Evolutionary conservation across 2,888 invertebrate genomes (phyloP).

Genomic region (Stomorhina lunata): DNA sequence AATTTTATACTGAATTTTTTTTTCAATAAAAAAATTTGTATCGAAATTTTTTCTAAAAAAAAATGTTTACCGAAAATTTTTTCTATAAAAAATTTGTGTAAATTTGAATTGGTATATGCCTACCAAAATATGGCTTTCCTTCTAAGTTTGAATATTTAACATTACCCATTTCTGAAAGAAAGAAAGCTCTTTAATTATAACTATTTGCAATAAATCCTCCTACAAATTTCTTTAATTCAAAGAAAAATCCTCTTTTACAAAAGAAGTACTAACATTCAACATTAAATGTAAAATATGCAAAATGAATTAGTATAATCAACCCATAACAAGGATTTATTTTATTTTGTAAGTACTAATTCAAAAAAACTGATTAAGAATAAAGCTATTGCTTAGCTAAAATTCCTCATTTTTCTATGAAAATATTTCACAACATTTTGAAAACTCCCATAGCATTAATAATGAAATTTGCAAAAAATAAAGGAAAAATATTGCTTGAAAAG

Average conservation of each 20-base stretch:
- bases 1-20: too few species aligned
- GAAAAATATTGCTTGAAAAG: background rate
- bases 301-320: slow-evolving; percentile 20
- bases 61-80: too few species aligned
- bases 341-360: background rate
- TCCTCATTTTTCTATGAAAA: background rate
- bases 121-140: too few species aligned
- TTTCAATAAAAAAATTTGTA: too few species aligned
- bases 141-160: too few species aligned
- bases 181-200: too few species aligned
- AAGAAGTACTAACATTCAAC: background rate
- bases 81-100: too few species aligned
- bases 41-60: too few species aligned
- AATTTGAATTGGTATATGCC: too few species aligned
- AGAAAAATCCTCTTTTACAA: background rate
- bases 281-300: background rate
- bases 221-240: background rate
- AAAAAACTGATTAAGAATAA: too few species aligned
- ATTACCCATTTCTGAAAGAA: too few species aligned
- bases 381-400: background rate
- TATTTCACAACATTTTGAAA: slow-evolving; percentile 15
- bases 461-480: slow-evolving; percentile 11
- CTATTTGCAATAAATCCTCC: background rate
- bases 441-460: slow-evolving; percentile 32
- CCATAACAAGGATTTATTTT: slow-evolving; percentile 36